Conservation (phyloP, 2,888 invertebrate species). For the Pollenia labialis region DNA sequence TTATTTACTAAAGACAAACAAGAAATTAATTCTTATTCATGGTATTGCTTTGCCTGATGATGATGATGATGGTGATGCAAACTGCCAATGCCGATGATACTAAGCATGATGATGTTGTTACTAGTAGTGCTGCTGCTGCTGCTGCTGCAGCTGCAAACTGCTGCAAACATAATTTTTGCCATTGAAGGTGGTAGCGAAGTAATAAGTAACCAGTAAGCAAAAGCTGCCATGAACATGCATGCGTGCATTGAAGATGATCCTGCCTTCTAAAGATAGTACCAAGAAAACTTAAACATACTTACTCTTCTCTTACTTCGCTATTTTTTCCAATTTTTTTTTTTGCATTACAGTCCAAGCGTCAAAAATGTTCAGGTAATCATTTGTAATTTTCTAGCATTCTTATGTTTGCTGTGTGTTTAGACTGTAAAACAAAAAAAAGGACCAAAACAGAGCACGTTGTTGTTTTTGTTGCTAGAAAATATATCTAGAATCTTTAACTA, state of each 20-base stretch:
- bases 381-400: constrained; percentile 73
- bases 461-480: neutral
- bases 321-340: constrained; percentile 3
- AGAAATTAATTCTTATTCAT: constrained; percentile 73
- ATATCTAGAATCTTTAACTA: constrained; percentile 29
- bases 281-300: constrained; percentile 12
- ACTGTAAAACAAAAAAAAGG: constrained; percentile 7
- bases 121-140: neutral
- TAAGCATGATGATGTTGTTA: constrained; percentile 42
- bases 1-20: constrained; percentile 71
- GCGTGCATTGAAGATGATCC: constrained; percentile 50
- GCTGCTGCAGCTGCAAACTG: neutral
- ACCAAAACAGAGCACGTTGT: constrained; percentile 49
- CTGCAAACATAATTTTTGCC: neutral
- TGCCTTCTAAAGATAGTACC: constrained; percentile 15
- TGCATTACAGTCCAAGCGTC: constrained; percentile 59
- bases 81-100: constrained; percentile 25
- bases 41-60: constrained; percentile 43
- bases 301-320: too few relatives aligned
- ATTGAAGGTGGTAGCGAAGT: constrained; percentile 46
- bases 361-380: constrained; percentile 70
- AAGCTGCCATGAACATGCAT: constrained; percentile 41
- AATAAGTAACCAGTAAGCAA: constrained; percentile 36
- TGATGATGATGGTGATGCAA: constrained; percentile 14
- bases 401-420: constrained; percentile 3